phyloP scores from a whole-genome alignment of 2,797 vertebrate genomes.

The Nyctalus aviator region DNA sequence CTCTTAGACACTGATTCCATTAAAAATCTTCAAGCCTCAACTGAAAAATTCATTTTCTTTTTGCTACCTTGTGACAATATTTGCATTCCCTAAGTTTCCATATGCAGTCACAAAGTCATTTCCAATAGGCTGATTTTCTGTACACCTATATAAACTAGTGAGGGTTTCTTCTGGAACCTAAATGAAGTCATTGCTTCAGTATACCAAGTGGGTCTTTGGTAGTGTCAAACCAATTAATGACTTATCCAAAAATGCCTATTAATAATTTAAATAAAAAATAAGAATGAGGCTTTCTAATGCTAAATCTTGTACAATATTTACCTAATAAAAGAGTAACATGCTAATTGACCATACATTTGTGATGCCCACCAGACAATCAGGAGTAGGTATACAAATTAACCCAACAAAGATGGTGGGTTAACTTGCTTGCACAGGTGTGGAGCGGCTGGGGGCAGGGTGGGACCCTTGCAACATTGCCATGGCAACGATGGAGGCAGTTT shows the following conservation, averaged over 20 bases:
- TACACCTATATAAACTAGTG: background rate
- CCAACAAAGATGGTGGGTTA: no score
- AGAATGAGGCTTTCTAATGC: background rate
- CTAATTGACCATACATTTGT: no score
- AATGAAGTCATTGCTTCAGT: conserved; percentile 42
- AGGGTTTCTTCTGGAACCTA: background rate
- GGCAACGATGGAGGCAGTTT: rapidly evolving
- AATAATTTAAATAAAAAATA: conserved; percentile 44
- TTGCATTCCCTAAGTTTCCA: conserved; percentile 8
- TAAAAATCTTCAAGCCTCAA: background rate
- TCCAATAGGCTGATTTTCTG: background rate
- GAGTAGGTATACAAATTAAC: no score
- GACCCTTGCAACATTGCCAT: no score
- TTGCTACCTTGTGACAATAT: conserved; percentile 4
- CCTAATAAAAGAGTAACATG: no score
- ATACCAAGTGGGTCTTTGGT: background rate
- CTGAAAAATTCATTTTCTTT: background rate
- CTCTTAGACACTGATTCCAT: background rate
- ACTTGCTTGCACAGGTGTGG: no score
- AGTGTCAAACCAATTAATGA: conserved; percentile 58
- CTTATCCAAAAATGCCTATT: background rate
- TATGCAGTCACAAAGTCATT: background rate
- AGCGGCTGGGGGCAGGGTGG: no score
- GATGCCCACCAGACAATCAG: no score
- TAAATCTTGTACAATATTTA: background rate